Percentiles rank a stretch among this genome's conserved stretches.
These are phyloP conservation scores for Ostrea denselamellosa DNA, from an alignment of 1,140 invertebrate genomes.

Conservation along the genomic window DNA sequence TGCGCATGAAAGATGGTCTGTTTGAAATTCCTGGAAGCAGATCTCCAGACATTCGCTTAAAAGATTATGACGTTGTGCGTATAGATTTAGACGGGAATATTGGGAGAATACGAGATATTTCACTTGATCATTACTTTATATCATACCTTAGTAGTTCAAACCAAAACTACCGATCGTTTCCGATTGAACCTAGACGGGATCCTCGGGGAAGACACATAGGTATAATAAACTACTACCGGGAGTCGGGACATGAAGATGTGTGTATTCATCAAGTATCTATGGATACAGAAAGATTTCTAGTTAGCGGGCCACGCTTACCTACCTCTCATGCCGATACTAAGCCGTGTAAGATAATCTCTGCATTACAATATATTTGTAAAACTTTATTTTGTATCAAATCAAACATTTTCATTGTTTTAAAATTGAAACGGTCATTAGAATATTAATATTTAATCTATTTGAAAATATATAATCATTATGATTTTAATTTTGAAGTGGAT, in stretches of 20 bases:
- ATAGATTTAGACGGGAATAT: slow-evolving; percentile 64
- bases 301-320: slow-evolving; percentile 47
- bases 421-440: no score
- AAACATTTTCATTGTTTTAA: not conserved
- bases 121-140: slow-evolving; percentile 60
- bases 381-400: not conserved
- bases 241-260: slow-evolving; percentile 37
- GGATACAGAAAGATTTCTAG: slow-evolving; percentile 59
- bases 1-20: slow-evolving; percentile 58
- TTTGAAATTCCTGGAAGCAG: slow-evolving; percentile 64
- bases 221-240: slow-evolving; percentile 46
- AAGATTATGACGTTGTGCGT: slow-evolving; percentile 59
- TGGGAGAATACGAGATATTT: slow-evolving; percentile 57
- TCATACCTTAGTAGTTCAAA: slow-evolving; percentile 58
- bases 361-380: not conserved
- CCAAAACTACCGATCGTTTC: slow-evolving; percentile 62
- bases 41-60: slow-evolving; percentile 54
- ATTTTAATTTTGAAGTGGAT: no score
- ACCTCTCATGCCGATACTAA: slow-evolving; percentile 51
- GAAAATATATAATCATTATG: no score
- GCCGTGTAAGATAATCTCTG: not conserved
- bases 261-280: slow-evolving; percentile 59
- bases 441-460: no score
- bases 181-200: slow-evolving; percentile 60
- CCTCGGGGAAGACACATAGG: slow-evolving; percentile 50